Conservation (phyloP, 2,113 vertebrate genomes). For the Todiramphus chloris region DNA sequence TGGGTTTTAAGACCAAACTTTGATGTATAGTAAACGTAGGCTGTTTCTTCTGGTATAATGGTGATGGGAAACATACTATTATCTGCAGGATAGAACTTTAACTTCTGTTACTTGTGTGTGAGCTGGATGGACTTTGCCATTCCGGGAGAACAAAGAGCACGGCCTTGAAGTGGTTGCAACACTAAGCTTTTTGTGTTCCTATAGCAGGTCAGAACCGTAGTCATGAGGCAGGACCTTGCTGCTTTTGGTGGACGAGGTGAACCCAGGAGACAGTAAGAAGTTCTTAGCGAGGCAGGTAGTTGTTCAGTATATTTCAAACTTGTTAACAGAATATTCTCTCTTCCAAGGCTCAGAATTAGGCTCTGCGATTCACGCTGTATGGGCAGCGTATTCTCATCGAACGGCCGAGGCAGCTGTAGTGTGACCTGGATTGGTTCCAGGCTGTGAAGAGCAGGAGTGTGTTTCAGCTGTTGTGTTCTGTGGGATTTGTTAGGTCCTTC, state of each 20-base stretch:
- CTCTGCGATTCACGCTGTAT: neutral
- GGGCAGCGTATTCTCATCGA: neutral
- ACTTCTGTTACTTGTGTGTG: neutral
- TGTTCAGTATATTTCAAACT: neutral
- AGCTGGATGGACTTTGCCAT: slow-evolving; percentile 21
- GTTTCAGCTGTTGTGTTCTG: neutral
- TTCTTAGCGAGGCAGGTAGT: neutral
- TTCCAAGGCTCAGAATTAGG: neutral
- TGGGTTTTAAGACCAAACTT: neutral
- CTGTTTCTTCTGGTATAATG: neutral
- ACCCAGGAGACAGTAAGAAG: neutral
- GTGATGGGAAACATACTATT: neutral
- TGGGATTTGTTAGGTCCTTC: neutral
- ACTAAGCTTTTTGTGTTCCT: neutral
- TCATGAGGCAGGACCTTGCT: neutral
- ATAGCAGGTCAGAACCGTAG: neutral
- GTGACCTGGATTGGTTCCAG: neutral
- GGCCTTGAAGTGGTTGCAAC: neutral
- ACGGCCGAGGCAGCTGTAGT: neutral
- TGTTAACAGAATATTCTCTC: neutral
- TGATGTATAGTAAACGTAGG: neutral
- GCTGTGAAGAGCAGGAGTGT: neutral
- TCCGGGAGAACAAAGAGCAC: neutral
- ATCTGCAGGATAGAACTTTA: neutral
- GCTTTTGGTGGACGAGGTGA: neutral